Conservation (phyloP, 2,797 vertebrate genomes). For the Rhinella marina region DNA sequence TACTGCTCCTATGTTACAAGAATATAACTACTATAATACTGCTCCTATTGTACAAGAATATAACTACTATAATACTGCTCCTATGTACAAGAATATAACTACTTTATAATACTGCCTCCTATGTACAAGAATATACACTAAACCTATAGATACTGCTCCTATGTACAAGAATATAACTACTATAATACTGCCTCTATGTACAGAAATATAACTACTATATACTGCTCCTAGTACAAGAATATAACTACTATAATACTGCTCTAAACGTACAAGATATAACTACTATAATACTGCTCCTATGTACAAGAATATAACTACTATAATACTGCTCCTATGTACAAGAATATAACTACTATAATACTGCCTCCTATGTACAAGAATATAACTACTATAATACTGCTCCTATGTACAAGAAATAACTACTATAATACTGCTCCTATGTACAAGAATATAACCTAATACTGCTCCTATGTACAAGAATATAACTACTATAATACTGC, state of each 20-base stretch:
- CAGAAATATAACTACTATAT: no score
- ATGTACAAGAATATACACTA: background rate
- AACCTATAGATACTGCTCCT: background rate
- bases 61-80: background rate
- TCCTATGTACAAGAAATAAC: no score
- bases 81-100: background rate
- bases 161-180: no score
- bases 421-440: no score
- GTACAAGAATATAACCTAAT: background rate
- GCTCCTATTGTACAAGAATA: background rate
- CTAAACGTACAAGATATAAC: constrained; percentile 1
- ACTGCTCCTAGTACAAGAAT: no score
- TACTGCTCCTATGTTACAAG: background rate
- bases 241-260: no score
- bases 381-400: background rate
- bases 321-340: background rate
- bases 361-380: background rate
- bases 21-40: background rate
- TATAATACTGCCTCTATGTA: no score
- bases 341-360: background rate
- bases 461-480: no score
- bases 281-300: background rate
- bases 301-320: background rate
- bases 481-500: no score
- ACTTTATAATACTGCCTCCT: background rate